A percentile compares a stretch with the other conserved stretches of the same genome.
These are phyloP conservation scores for Chrysolina oricalcia DNA, from an alignment of 2,888 invertebrate species.

Conservation along the genomic window DNA sequence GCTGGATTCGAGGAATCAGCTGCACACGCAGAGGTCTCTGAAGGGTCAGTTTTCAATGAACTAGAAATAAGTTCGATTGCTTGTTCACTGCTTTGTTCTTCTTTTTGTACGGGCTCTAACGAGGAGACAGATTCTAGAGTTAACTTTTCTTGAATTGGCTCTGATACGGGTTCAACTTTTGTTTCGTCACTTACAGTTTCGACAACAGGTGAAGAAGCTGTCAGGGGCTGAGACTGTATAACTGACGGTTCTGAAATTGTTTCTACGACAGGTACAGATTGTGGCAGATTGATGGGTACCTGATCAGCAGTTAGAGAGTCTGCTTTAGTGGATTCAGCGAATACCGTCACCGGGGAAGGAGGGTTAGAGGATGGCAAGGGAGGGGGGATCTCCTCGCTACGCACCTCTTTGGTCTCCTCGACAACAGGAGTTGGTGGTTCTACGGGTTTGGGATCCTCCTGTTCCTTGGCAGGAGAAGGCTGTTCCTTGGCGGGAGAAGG, in stretches of 20 bases:
- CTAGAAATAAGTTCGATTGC: not conserved
- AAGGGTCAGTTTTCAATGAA: not conserved
- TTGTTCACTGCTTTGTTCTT: conserved; percentile 14
- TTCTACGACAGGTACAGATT: conserved; percentile 53
- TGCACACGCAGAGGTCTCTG: conserved; percentile 24
- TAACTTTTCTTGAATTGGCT: conserved; percentile 1
- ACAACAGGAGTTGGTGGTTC: conserved; percentile 53
- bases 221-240: conserved; percentile 32
- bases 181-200: conserved; percentile 10
- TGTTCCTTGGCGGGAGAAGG: conserved; percentile 57
- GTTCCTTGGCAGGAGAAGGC: conserved; percentile 57
- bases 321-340: conserved; percentile 82
- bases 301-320: conserved; percentile 68
- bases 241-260: conserved; percentile 40
- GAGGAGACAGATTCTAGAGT: not conserved
- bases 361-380: conserved; percentile 84
- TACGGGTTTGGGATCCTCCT: conserved; percentile 58
- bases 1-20: not conserved
- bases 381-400: conserved; percentile 80
- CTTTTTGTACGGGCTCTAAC: conserved; percentile 12
- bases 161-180: conserved; percentile 3
- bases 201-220: conserved; percentile 27
- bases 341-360: conserved; percentile 83
- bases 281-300: conserved; percentile 50
- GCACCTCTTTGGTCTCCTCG: conserved; percentile 73